These are phyloP conservation scores for Holotrichia oblita DNA, from an alignment of 1,140 invertebrate genomes.

Conservation along the genomic window DNA sequence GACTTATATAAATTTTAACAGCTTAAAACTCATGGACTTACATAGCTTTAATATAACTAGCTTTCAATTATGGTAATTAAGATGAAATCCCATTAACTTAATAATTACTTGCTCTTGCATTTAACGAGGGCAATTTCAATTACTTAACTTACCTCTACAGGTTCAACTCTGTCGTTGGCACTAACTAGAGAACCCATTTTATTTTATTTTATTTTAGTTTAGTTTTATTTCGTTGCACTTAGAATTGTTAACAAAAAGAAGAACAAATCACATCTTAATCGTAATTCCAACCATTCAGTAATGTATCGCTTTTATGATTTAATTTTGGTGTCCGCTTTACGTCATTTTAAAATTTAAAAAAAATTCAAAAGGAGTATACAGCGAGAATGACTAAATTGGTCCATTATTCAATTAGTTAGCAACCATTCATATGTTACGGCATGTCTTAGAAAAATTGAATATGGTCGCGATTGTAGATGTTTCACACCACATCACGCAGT, in stretches of 20 bases:
- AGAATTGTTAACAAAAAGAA: not conserved
- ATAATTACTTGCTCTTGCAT: not conserved
- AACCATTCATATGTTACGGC: not conserved
- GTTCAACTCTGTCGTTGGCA: slow-evolving; percentile 41
- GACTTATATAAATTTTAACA: no score
- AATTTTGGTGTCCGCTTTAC: not conserved
- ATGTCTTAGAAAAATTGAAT: slow-evolving; percentile 25
- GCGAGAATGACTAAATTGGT: slow-evolving; percentile 24
- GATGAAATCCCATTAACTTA: not conserved
- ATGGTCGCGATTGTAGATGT: not conserved
- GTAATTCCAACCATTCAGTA: not conserved
- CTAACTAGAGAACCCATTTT: slow-evolving; percentile 41
- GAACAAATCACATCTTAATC: not conserved
- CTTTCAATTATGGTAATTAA: not conserved
- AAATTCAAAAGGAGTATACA: not conserved
- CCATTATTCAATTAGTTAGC: slow-evolving; percentile 17
- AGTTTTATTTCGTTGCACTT: not conserved
- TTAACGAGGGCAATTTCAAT: not conserved
- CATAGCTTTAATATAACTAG: not conserved
- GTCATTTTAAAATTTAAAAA: slow-evolving; percentile 1
- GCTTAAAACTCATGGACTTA: no score
- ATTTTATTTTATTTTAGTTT: not conserved
- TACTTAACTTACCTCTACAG: slow-evolving; percentile 40
- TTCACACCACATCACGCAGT: not conserved
- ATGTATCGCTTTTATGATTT: not conserved